Conservation (phyloP, 2,797 vertebrate genomes). For the Poeciliopsis presidionis region DNA sequence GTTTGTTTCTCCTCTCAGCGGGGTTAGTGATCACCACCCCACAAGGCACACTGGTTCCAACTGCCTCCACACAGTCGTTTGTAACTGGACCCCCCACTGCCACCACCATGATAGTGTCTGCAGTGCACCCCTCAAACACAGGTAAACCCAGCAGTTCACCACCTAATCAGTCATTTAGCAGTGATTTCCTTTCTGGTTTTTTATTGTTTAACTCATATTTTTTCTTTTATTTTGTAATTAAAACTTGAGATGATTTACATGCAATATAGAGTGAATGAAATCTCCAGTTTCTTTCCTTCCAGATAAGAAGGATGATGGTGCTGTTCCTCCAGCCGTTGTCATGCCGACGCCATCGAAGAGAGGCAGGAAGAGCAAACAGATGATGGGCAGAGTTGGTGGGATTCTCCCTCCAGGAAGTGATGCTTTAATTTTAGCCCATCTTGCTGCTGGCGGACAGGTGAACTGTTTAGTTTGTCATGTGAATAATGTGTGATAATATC, state of each 20-base stretch:
- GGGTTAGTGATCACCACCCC: slow-evolving; percentile 96
- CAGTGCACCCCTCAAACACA: slow-evolving; percentile 87
- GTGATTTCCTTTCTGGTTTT: background rate
- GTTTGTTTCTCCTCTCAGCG: slow-evolving; percentile 79
- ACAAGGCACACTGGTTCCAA: slow-evolving; percentile 91
- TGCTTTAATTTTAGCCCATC: slow-evolving; percentile 82
- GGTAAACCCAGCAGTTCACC: slow-evolving; percentile 64
- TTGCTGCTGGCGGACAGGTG: slow-evolving; percentile 83
- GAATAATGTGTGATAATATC: background rate
- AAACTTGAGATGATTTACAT: background rate
- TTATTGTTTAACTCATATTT: background rate
- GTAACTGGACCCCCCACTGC: slow-evolving; percentile 77
- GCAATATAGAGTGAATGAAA: background rate
- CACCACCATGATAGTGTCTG: slow-evolving; percentile 94
- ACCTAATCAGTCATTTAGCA: background rate
- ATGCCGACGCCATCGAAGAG: slow-evolving; percentile 84
- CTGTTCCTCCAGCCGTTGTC: slow-evolving; percentile 70
- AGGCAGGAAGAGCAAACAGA: slow-evolving; percentile 92
- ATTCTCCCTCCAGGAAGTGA: slow-evolving; percentile 80
- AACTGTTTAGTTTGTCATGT: background rate
- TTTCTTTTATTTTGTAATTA: no score
- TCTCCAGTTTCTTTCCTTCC: slow-evolving; percentile 21
- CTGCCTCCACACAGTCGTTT: slow-evolving; percentile 91
- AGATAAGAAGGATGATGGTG: slow-evolving; percentile 82
- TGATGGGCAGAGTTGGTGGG: slow-evolving; percentile 83